Percentiles rank a stretch among this genome's conserved stretches.
phyloP scores from a whole-genome alignment of 1,140 invertebrate species.

The Cotesia glomerata region DNA sequence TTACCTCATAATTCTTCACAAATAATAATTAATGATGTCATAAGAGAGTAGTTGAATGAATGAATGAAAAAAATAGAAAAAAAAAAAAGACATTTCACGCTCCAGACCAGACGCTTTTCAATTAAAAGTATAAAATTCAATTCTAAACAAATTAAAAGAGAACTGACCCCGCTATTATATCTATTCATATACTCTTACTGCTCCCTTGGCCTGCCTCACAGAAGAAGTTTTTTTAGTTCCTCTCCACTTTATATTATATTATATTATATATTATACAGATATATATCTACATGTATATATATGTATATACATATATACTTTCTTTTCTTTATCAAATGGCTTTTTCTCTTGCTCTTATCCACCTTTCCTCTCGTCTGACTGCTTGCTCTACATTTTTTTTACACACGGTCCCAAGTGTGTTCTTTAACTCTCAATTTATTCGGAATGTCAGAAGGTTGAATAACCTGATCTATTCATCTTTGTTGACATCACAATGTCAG shows the following conservation, averaged over 20 bases:
- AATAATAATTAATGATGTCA: too few relatives aligned
- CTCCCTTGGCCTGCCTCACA: conserved; percentile 18
- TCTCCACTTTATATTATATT: too few relatives aligned
- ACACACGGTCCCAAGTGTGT: not conserved
- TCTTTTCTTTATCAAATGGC: not conserved
- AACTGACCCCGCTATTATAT: conserved; percentile 9
- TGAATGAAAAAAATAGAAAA: too few relatives aligned
- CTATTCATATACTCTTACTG: not conserved
- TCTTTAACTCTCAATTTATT: conserved; percentile 27
- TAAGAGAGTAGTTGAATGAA: too few relatives aligned
- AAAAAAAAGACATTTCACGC: too few relatives aligned
- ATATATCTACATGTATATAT: too few relatives aligned
- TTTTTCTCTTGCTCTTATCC: not conserved
- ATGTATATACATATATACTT: not conserved
- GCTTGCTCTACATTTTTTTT: conserved; percentile 6
- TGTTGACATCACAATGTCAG: not conserved
- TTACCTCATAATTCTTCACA: too few relatives aligned
- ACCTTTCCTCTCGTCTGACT: conserved; percentile 7
- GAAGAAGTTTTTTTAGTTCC: not conserved
- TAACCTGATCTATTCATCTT: not conserved
- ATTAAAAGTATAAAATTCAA: not conserved
- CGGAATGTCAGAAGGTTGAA: conserved; percentile 23
- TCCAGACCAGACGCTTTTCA: not conserved
- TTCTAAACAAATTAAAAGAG: not conserved
- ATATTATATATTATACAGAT: too few relatives aligned